These are phyloP conservation scores for Cheracebus regulus DNA, from an alignment of 2,797 vertebrate species.

Conservation along the genomic window DNA sequence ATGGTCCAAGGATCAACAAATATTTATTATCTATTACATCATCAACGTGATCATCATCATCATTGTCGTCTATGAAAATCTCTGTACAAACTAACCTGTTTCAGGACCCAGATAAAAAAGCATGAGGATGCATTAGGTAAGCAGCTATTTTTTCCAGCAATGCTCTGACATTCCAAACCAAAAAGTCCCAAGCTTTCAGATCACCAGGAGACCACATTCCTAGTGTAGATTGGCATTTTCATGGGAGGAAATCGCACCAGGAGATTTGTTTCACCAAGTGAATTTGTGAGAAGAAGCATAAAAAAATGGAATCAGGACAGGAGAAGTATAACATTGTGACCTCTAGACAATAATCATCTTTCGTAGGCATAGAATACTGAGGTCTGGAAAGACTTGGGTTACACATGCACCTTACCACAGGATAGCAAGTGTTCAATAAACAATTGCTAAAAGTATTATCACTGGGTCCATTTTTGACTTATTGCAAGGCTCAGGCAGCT, in stretches of 20 bases:
- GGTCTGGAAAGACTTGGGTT: not conserved
- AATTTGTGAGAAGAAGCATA: not conserved
- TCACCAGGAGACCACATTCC: not conserved
- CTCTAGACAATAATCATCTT: not conserved
- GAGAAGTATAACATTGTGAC: not conserved
- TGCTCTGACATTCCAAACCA: not conserved
- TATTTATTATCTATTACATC: not conserved
- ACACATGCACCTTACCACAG: not conserved
- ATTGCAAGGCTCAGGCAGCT: not conserved
- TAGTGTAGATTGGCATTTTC: not conserved
- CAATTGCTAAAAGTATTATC: not conserved
- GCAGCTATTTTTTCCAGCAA: not conserved
- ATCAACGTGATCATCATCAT: not conserved
- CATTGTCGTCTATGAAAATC: not conserved
- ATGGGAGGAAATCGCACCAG: not conserved
- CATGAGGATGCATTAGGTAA: not conserved
- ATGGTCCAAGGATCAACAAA: not conserved
- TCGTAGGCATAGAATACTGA: not conserved
- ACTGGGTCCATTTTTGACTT: constrained; percentile 25
- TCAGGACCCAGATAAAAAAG: not conserved
- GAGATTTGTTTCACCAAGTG: not conserved
- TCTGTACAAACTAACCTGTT: not conserved
- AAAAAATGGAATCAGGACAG: not conserved
- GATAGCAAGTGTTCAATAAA: not conserved
- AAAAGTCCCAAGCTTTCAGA: not conserved